phyloP scores from a whole-genome alignment of 1,140 invertebrate genomes.

The Zaprionus ghesquierei region DNA sequence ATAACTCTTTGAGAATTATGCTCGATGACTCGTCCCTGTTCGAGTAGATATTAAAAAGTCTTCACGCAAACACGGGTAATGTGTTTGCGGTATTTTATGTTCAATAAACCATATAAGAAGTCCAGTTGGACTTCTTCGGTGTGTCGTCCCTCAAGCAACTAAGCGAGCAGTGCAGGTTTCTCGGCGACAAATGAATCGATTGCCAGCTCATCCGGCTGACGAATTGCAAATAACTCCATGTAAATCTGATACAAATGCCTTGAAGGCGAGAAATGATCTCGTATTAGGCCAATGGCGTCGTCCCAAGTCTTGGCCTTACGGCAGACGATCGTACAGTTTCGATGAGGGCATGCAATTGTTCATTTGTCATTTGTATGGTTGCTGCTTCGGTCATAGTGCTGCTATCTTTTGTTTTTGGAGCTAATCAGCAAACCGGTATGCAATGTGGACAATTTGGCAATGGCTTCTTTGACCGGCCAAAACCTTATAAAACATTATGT shows the following conservation, averaged over 20 bases:
- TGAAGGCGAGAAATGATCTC: constrained; percentile 70
- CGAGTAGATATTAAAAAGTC: constrained; percentile 67
- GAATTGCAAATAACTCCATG: constrained; percentile 69
- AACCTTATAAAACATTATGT: background rate
- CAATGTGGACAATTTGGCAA: too few relatives aligned
- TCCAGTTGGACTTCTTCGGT: constrained; percentile 76
- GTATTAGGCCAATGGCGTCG: constrained; percentile 63
- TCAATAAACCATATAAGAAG: constrained; percentile 72
- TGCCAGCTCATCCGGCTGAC: constrained; percentile 55
- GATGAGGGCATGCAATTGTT: constrained; percentile 65
- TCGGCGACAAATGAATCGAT: constrained; percentile 75
- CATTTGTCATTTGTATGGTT: constrained; percentile 59
- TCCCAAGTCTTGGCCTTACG: constrained; percentile 68
- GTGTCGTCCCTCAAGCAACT: constrained; percentile 69
- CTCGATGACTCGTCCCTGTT: constrained; percentile 73
- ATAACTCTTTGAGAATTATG: too few relatives aligned
- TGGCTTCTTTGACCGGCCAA: too few relatives aligned
- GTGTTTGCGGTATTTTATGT: constrained; percentile 74
- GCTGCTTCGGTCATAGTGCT: constrained; percentile 32
- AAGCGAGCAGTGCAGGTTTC: constrained; percentile 72
- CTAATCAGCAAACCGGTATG: background rate
- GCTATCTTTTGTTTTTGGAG: background rate
- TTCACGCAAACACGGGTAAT: constrained; percentile 55
- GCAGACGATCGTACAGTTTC: constrained; percentile 52
- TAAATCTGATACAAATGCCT: constrained; percentile 77